Evolutionary conservation across 2,797 vertebrate genomes (phyloP).

Genomic region (Pitangus sulphuratus): DNA sequence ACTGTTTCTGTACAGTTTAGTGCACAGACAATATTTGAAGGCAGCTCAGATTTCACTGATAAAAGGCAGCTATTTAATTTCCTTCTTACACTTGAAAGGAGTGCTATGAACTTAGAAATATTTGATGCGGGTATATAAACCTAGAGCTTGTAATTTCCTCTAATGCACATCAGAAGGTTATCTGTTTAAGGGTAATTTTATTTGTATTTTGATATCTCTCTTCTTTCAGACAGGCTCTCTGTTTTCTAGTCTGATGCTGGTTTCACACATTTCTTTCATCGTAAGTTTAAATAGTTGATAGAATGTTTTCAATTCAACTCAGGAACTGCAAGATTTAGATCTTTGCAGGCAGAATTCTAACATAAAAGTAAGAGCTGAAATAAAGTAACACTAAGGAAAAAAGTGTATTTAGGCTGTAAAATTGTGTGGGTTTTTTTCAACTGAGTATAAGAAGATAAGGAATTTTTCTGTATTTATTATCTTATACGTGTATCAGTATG

Average conservation of each 20-base stretch:
- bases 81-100: not conserved
- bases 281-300: not conserved
- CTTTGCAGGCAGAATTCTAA: not conserved
- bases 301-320: not conserved
- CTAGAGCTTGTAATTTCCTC: not conserved
- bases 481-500: not conserved
- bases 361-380: not conserved
- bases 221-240: not conserved
- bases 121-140: not conserved
- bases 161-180: not conserved
- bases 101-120: not conserved
- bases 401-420: not conserved
- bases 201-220: slow-evolving; percentile 1
- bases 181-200: not conserved
- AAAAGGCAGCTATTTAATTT: not conserved
- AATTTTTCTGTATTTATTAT: not conserved
- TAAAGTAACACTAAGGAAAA: not conserved
- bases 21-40: not conserved
- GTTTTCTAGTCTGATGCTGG: not conserved
- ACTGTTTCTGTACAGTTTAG: not conserved
- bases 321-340: not conserved
- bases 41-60: not conserved
- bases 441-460: not conserved
- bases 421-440: not conserved
- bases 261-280: not conserved